Evolutionary conservation across 2,797 vertebrate genomes (phyloP).

Genomic region (Gorsachius magnificus): DNA sequence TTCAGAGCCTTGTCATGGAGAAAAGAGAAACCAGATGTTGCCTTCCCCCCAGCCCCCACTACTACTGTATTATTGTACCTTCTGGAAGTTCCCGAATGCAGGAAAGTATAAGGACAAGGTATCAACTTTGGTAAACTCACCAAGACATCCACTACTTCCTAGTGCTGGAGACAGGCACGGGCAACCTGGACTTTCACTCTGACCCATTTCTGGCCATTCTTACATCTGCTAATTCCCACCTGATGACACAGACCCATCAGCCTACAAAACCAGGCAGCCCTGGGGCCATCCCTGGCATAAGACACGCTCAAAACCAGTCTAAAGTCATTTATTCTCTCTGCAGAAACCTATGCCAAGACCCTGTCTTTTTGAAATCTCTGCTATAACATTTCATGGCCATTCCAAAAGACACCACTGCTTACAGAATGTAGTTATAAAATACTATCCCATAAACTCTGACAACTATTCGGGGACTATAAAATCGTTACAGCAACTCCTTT

Average conservation of each 20-base stretch:
- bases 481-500: background rate
- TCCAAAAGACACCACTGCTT: background rate
- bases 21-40: background rate
- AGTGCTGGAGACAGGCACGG: background rate
- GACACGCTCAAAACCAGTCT: background rate
- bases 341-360: background rate
- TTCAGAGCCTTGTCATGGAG: background rate
- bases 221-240: background rate
- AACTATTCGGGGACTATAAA: conserved; percentile 9
- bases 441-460: conserved; percentile 21
- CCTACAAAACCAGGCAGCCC: background rate
- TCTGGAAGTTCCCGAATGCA: background rate
- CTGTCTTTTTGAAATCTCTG: conserved; percentile 8
- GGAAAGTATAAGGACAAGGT: background rate
- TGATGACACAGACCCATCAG: background rate
- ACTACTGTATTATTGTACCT: background rate
- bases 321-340: background rate
- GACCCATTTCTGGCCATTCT: background rate
- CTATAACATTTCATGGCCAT: background rate
- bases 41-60: no score
- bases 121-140: background rate
- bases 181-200: background rate
- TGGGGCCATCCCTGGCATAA: background rate
- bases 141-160: background rate
- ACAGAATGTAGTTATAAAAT: conserved; percentile 35